Evolutionary conservation across 2,113 vertebrate genomes (phyloP), one percentile per base, ranked within the genome.

Genomic region (Muscicapa adusta): DNA sequence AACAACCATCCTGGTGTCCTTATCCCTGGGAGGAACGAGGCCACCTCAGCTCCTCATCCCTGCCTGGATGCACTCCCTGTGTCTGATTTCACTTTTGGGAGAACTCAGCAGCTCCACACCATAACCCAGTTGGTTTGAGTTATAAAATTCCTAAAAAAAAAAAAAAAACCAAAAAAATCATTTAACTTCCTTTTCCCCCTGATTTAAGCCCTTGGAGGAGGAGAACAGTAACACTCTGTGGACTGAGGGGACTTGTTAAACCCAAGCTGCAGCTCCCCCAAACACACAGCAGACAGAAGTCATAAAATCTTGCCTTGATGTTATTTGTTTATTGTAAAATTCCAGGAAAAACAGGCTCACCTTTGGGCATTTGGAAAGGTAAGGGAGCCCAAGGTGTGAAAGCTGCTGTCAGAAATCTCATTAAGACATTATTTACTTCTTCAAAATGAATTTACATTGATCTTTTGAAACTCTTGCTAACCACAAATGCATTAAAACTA

Each of bases 401-500:
- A 96, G 96, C 96, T 36, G 91, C 97, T 97, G 97, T 96, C 97
- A 97, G 91, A 97, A 97, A 94, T 93, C 98, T 98, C 97, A 95
- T 98, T 98, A 97, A 97, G 97, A 78, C 96, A 88, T 96, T 97
- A 98, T 98, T 98, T 98, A 97, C 96, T 96, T 94, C 93, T 97
- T 97, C 96, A 89, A 96, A 98, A 98, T 89, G 97, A 98, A 98
- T 98, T 98, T 97, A 97, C 98, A 98, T 98, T 98, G 98, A 98
- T 98, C 98, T 97, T 96, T 97, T 96, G 94, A 98, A 98, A 98
- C 97, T 97, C 96, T 91, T 75, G 96, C 98, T 97, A 98, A 98
- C 98, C 98, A 98, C 98, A 98, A 98, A 96, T 98, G 98, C 98
- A 98, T 98, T 98, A 98, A 98, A 98, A 97, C 97, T 98, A 98